These are phyloP conservation scores for Parotocinclus haroldoi DNA, from an alignment of 2,797 vertebrate genomes.

Conservation along the genomic window DNA sequence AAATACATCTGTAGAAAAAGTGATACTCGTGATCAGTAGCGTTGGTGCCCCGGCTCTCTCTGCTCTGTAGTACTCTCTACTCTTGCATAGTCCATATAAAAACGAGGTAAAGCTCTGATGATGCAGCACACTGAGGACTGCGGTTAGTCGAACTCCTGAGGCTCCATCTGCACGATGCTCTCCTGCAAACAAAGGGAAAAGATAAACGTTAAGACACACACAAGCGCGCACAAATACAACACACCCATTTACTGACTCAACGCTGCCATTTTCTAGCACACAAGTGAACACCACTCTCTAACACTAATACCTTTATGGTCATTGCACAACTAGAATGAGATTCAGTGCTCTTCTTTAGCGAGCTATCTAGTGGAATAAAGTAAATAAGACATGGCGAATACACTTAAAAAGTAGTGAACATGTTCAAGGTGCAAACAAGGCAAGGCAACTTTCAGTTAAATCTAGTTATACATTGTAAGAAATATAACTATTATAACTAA, in stretches of 20 bases:
- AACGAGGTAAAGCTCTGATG: constrained; percentile 18
- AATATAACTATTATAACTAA: too few relatives aligned
- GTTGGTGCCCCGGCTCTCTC: neutral
- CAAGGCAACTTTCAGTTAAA: too few relatives aligned
- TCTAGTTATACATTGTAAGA: too few relatives aligned
- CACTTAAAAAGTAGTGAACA: too few relatives aligned
- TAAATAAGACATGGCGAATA: too few relatives aligned
- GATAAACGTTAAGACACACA: neutral
- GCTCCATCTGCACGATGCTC: constrained; percentile 54
- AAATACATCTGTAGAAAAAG: constrained; percentile 29
- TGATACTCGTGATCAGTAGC: constrained; percentile 12
- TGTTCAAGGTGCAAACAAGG: too few relatives aligned
- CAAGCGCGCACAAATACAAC: neutral
- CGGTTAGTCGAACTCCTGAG: constrained; percentile 61
- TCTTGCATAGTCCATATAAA: constrained; percentile 30
- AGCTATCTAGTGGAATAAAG: too few relatives aligned
- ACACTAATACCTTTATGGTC: too few relatives aligned
- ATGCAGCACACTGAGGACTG: constrained; percentile 20
- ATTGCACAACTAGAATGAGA: too few relatives aligned
- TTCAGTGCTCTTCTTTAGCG: too few relatives aligned
- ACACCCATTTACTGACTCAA: neutral
- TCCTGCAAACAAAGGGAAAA: constrained; percentile 53
- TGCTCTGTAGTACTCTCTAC: neutral
- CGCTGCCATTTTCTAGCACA: constrained; percentile 26
- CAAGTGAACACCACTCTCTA: too few relatives aligned